These are phyloP conservation scores for Callopanchax toddi DNA, from an alignment of 2,113 vertebrate species.

Conservation along the genomic window DNA sequence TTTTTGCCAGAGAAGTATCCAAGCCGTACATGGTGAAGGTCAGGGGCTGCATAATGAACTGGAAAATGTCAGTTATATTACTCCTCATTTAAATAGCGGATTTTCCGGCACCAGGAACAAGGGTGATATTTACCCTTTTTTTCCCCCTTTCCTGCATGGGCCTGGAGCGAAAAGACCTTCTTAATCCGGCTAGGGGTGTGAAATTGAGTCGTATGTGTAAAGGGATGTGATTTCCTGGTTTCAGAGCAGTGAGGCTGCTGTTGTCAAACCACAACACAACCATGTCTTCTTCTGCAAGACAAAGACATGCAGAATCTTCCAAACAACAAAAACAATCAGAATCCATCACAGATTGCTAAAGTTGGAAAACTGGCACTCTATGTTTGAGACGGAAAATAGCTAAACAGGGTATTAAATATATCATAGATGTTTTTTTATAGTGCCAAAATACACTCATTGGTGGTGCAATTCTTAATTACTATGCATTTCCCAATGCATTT, in stretches of 20 bases:
- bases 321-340: background rate
- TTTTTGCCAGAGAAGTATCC: constrained; percentile 68
- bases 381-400: constrained; percentile 12
- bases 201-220: constrained; percentile 67
- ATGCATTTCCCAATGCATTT: constrained; percentile 63
- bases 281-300: constrained; percentile 26
- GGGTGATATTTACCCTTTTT: constrained; percentile 76
- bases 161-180: constrained; percentile 68
- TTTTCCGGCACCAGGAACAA: constrained; percentile 70
- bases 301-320: constrained; percentile 8
- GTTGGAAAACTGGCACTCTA: background rate
- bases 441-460: constrained; percentile 53
- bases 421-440: constrained; percentile 39
- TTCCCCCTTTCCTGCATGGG: constrained; percentile 53
- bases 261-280: constrained; percentile 27
- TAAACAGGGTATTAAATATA: constrained; percentile 37
- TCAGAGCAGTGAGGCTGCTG: constrained; percentile 41
- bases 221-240: constrained; percentile 63
- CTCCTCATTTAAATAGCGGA: constrained; percentile 78
- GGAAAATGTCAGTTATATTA: constrained; percentile 83
- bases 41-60: constrained; percentile 83
- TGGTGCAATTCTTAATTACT: constrained; percentile 63
- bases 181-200: constrained; percentile 73
- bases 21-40: constrained; percentile 75
- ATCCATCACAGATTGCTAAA: too few relatives aligned